These are phyloP conservation scores for Tromatobia lineatoria DNA, from an alignment of 2,888 invertebrate species.

Conservation along the genomic window DNA sequence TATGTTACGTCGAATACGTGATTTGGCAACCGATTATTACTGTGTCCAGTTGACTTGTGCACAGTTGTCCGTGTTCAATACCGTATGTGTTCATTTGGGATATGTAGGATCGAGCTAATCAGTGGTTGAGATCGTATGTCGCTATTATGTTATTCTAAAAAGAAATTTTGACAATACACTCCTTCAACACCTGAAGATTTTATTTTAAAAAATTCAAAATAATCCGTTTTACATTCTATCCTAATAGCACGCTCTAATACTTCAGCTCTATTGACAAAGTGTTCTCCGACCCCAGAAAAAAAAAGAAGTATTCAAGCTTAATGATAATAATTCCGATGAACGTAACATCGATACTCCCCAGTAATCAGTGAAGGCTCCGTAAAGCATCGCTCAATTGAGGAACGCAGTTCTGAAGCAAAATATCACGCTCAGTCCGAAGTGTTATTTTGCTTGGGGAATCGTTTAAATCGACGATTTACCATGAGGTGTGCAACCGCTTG, in stretches of 20 bases:
- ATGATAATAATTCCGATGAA: constrained; percentile 62
- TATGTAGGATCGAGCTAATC: too few relatives aligned
- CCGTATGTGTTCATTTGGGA: too few relatives aligned
- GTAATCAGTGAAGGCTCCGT: constrained; percentile 23
- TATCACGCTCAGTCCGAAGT: constrained; percentile 43
- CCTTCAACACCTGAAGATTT: too few relatives aligned
- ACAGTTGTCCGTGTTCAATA: too few relatives aligned
- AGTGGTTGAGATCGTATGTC: too few relatives aligned
- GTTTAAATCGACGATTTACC: constrained; percentile 65
- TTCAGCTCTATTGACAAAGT: not conserved
- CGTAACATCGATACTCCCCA: constrained; percentile 50
- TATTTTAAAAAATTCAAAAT: not conserved
- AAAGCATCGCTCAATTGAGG: constrained; percentile 21
- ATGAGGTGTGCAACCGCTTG: constrained; percentile 67
- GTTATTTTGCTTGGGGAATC: constrained; percentile 64
- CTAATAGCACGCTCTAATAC: not conserved
- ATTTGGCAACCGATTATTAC: too few relatives aligned
- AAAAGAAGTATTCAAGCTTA: constrained; percentile 43
- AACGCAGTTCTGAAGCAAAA: constrained; percentile 25
- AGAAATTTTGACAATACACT: too few relatives aligned
- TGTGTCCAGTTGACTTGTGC: too few relatives aligned
- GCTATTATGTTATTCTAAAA: too few relatives aligned
- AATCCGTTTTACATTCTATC: not conserved
- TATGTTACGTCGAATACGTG: too few relatives aligned
- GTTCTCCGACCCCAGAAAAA: not conserved